These are phyloP conservation scores for Orcinus orca DNA, from an alignment of 2,113 vertebrate genomes.

Conservation along the genomic window DNA sequence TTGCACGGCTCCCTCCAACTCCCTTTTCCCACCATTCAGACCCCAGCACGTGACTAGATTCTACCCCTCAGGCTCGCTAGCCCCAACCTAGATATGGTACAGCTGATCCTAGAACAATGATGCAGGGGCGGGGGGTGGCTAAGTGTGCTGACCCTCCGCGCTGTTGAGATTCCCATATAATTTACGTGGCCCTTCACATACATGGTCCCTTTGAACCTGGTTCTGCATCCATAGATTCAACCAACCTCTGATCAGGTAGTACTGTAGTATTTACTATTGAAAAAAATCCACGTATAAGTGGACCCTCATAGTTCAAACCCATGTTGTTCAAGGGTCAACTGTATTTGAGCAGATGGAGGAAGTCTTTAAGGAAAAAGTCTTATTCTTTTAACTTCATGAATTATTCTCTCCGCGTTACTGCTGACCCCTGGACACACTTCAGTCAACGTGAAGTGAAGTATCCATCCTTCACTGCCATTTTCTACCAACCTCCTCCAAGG, in stretches of 20 bases:
- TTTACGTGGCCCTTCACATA: background rate
- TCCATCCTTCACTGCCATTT: background rate
- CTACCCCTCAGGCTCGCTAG: background rate
- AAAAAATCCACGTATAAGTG: background rate
- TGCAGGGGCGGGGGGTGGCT: accelerated
- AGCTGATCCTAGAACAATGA: background rate
- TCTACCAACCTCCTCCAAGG: background rate
- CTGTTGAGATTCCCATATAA: background rate
- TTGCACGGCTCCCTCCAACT: background rate
- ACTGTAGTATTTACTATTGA: background rate
- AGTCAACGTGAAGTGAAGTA: background rate
- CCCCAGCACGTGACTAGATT: background rate
- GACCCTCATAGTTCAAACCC: background rate
- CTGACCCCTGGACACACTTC: background rate
- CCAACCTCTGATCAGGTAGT: background rate
- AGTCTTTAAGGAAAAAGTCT: background rate
- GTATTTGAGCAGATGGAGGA: background rate
- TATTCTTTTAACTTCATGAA: background rate
- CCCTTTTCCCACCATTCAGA: background rate
- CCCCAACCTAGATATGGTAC: background rate
- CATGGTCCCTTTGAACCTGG: too few species aligned
- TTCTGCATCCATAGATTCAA: background rate
- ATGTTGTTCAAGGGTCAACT: background rate
- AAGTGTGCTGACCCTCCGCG: background rate
- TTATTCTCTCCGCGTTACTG: background rate